Base-by-base conservation (phyloP, 2,113 vertebrate genomes). In the Eubucco bourcierii region DNA sequence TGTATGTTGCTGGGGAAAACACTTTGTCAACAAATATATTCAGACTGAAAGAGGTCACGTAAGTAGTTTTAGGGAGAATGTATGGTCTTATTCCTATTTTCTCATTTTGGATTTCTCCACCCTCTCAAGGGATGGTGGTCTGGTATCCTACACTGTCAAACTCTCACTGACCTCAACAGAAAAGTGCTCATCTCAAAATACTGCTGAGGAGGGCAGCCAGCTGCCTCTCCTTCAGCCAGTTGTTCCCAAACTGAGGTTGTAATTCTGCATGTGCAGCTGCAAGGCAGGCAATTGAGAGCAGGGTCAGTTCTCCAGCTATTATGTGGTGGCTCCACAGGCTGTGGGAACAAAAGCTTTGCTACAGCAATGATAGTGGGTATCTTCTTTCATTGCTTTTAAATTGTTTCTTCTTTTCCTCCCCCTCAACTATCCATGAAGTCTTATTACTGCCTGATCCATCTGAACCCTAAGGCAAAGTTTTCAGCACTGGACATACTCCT, bases 381-480 rank as follows among this genome's bases (percentile, higher is more conserved):
- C 94, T 92, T 59, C 74, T 90, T 94, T 90, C 90, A 83, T 46
- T 73, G 61, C 83, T 84, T 92, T 91, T 89, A 91, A 88, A 59
- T 80, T 94, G 86, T 91, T 95, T 88, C 55, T 87, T 41, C 39
- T 88, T n/a, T 87, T 84, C 58, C 39, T 74, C 46, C 64, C 80
- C 33, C 80, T 76, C 55, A 84, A 24, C 68, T 91, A 90, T 71
- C 56, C 44, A 59, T 28, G 19, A 28, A 86, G 68, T 89, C 74
- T 93, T 94, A 87, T 80, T 82, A 61, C 72, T 28, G 29, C 80
- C 84, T 95, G 87, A 94, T 91, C 74, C 70, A 90, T 87, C 52
- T 93, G 88, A 94, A 93, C 93, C 93, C 84, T 76, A 89, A 85
- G 93, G 93, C 90, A 85, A 95, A 95, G 76, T 90, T 92, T 94